phyloP scores from a whole-genome alignment of 1,140 invertebrate species.

The Triops longicaudatus region DNA sequence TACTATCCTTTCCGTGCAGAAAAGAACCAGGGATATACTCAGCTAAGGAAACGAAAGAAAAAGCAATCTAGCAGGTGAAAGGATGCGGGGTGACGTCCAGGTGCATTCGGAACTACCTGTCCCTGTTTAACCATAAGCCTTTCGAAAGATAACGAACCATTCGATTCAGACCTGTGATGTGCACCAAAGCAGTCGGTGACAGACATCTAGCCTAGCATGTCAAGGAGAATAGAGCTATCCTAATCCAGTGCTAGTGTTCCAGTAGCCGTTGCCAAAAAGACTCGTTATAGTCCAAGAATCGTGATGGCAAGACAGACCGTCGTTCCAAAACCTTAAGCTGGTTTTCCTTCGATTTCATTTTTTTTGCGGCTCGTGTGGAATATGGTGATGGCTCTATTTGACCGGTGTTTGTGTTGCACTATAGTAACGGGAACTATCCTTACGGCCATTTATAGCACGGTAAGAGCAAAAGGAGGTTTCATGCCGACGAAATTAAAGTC shows the following conservation, averaged over 20 bases:
- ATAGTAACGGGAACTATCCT: constrained; percentile 5
- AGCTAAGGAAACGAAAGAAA: not conserved
- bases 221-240: not conserved
- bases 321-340: not conserved
- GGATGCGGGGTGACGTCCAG: not conserved
- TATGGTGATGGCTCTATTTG: not conserved
- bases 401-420: not conserved
- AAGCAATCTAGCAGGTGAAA: not conserved
- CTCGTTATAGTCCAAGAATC: not conserved
- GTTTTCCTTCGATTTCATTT: not conserved
- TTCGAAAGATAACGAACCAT: not conserved
- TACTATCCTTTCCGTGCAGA: not conserved
- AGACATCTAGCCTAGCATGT: not conserved
- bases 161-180: not conserved
- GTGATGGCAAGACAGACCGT: not conserved
- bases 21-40: not conserved
- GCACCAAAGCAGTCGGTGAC: not conserved
- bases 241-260: not conserved
- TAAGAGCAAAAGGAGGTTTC: not conserved
- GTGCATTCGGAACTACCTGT: not conserved
- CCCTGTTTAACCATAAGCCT: not conserved
- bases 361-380: not conserved
- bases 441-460: constrained; percentile 7
- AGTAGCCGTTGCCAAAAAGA: not conserved
- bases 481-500: not conserved